Evolutionary conservation across 2,888 invertebrate species (phyloP).

Genomic region (Myopa testacea): DNA sequence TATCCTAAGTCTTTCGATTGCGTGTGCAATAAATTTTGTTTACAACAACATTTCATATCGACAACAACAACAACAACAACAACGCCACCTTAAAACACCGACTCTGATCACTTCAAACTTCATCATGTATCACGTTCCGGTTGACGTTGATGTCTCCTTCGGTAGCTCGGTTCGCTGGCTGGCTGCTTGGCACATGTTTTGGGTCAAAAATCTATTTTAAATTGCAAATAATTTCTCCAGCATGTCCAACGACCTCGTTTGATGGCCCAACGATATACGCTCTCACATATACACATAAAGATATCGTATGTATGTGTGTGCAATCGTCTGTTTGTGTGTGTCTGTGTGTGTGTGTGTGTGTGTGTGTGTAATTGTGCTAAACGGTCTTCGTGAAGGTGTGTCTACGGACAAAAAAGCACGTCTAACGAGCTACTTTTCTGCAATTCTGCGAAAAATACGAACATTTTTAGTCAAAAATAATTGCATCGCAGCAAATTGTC

Average conservation of each 20-base stretch:
- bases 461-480: constrained; percentile 17
- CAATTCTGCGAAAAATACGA: constrained; percentile 11
- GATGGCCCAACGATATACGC: background rate
- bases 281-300: no score
- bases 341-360: background rate
- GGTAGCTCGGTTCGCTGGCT: background rate
- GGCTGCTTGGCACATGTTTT: constrained; percentile 25
- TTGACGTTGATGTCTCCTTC: background rate
- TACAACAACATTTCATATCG: background rate
- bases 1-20: constrained; percentile 27
- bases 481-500: constrained; percentile 22
- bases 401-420: constrained; percentile 2
- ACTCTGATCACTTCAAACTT: no score
- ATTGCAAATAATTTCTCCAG: constrained; percentile 19
- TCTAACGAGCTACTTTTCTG: constrained; percentile 7
- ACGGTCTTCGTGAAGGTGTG: background rate
- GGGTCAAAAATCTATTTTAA: constrained; percentile 25
- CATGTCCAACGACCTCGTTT: no score
- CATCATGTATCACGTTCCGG: no score
- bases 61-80: no score
- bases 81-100: no score
- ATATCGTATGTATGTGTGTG: background rate
- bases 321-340: background rate
- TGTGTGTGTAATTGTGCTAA: background rate
- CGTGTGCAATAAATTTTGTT: background rate